phyloP scores from a whole-genome alignment of 2,113 vertebrate genomes.

The Burhinus oedicnemus region DNA sequence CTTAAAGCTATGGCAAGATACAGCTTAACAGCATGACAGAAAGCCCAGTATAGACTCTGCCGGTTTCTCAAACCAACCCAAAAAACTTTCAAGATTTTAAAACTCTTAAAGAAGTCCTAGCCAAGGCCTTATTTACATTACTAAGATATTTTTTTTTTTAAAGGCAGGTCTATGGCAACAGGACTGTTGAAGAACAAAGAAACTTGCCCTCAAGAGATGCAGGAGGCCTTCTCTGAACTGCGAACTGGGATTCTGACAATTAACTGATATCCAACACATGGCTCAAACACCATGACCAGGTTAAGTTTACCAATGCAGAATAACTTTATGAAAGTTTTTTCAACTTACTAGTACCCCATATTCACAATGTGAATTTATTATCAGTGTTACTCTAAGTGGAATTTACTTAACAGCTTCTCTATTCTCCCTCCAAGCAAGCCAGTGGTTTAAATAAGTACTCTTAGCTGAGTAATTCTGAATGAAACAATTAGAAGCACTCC shows the following conservation, averaged over 20 bases:
- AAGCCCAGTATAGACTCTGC: neutral
- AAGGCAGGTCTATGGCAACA: neutral
- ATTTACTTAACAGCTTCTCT: neutral
- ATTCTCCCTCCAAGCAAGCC: neutral
- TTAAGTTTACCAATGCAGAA: neutral
- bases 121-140: neutral
- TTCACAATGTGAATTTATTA: neutral
- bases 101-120: neutral
- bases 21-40: neutral
- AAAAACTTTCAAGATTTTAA: neutral
- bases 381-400: neutral
- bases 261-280: accelerated
- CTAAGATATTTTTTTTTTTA: neutral
- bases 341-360: neutral
- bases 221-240: neutral
- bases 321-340: neutral
- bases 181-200: neutral
- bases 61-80: neutral
- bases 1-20: neutral
- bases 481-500: neutral
- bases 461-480: neutral
- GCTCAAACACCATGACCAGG: neutral
- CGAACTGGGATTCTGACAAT: neutral
- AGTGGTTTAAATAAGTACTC: neutral
- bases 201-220: neutral